Percentiles rank a stretch among this genome's conserved stretches.
These are phyloP conservation scores for Heliconius hewitsoni DNA, from an alignment of 1,140 invertebrate species.

Conservation along the genomic window DNA sequence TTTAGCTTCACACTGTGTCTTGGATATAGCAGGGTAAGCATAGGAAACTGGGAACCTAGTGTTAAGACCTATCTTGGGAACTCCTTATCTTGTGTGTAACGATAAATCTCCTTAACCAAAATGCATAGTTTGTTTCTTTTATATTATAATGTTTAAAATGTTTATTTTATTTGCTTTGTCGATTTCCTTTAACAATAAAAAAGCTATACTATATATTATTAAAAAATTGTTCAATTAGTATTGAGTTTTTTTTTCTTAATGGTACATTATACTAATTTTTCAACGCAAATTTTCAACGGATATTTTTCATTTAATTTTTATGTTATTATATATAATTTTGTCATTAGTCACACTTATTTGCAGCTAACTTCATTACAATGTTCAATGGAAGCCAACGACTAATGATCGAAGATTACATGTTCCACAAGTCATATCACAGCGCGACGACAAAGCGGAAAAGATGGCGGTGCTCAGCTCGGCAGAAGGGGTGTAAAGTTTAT, in stretches of 20 bases:
- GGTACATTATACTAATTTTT: too few species aligned
- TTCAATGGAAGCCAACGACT: slow-evolving; percentile 28
- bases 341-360: background rate
- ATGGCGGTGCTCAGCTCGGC: slow-evolving; percentile 46
- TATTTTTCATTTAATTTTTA: background rate
- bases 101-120: too few species aligned
- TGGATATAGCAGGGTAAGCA: too few species aligned
- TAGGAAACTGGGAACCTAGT: too few species aligned
- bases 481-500: slow-evolving; percentile 47
- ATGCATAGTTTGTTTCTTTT: too few species aligned
- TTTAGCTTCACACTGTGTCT: too few species aligned
- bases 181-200: background rate
- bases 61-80: too few species aligned
- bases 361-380: slow-evolving; percentile 21
- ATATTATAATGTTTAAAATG: too few species aligned
- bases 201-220: background rate
- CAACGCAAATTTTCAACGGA: background rate
- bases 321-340: background rate
- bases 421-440: slow-evolving; percentile 39
- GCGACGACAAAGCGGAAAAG: slow-evolving; percentile 23
- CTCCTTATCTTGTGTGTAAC: too few species aligned
- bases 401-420: slow-evolving; percentile 47
- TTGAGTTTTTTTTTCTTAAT: background rate
- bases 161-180: too few species aligned
- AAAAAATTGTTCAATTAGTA: too few species aligned